A percentile compares a stretch with the other conserved stretches of the same genome.
Evolutionary conservation across 2,113 vertebrate species (phyloP).

Genomic region (Hippocampus mohnikei): DNA sequence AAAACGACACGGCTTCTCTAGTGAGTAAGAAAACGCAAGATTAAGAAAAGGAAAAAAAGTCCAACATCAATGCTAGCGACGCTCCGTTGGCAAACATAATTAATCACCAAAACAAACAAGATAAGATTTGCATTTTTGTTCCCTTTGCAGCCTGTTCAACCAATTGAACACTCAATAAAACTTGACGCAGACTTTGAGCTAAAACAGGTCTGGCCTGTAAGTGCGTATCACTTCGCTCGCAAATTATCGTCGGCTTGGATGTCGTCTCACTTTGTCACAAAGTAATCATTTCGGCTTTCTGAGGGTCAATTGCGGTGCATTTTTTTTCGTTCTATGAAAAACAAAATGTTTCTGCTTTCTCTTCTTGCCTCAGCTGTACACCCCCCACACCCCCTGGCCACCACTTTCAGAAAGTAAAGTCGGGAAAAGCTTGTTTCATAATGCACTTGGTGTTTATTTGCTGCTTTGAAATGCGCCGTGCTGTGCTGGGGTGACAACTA

Average conservation of each 20-base stretch:
- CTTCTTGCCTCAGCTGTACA: background rate
- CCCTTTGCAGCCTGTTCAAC: background rate
- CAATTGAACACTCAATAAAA: background rate
- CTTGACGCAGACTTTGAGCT: background rate
- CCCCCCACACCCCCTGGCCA: too few relatives aligned
- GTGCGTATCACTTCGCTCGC: background rate
- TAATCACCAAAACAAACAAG: slow-evolving; percentile 1
- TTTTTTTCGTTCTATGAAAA: background rate
- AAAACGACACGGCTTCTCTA: background rate
- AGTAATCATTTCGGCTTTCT: background rate
- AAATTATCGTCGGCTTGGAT: background rate
- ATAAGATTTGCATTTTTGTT: background rate
- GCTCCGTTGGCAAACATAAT: background rate
- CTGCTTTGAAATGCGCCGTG: background rate
- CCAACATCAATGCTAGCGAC: background rate
- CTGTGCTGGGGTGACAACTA: background rate
- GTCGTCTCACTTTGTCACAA: background rate
- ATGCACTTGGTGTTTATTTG: background rate
- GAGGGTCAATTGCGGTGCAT: background rate
- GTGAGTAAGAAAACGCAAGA: background rate
- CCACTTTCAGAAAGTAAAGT: background rate
- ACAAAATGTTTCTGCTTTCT: background rate
- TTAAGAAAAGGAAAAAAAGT: background rate
- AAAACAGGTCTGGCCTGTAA: background rate
- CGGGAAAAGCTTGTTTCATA: background rate